phyloP scores from a whole-genome alignment of 2,888 invertebrate species.

The Geophilus truncorum region DNA sequence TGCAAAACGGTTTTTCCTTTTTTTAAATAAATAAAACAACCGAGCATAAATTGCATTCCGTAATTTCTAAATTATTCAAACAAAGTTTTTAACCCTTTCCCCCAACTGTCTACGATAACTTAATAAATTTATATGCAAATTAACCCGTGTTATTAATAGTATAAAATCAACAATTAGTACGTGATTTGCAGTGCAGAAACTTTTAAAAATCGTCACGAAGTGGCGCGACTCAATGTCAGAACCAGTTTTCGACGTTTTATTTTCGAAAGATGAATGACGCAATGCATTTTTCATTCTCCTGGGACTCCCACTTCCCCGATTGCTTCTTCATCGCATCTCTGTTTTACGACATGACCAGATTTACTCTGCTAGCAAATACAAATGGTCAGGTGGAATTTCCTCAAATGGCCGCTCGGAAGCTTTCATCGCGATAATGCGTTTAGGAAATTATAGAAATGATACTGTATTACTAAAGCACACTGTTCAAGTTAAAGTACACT shows the following conservation, averaged over 20 bases:
- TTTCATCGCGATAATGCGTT: background rate
- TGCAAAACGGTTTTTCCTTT: background rate
- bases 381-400: background rate
- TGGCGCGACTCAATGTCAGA: no score
- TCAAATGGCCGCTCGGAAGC: background rate
- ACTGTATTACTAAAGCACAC: background rate
- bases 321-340: conserved; percentile 1
- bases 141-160: no score
- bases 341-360: background rate
- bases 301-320: background rate
- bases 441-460: background rate
- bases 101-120: no score
- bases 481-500: background rate
- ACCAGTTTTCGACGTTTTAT: no score
- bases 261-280: background rate
- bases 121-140: no score
- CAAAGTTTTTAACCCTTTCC: no score
- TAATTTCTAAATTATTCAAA: no score
- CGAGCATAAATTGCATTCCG: background rate
- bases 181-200: no score
- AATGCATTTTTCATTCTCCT: background rate
- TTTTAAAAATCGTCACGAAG: no score
- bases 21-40: background rate
- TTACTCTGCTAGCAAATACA: background rate
- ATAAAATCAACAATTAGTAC: no score